phyloP scores from a whole-genome alignment of 2,888 invertebrate species.

The Hermaeophaga mercurialis region DNA sequence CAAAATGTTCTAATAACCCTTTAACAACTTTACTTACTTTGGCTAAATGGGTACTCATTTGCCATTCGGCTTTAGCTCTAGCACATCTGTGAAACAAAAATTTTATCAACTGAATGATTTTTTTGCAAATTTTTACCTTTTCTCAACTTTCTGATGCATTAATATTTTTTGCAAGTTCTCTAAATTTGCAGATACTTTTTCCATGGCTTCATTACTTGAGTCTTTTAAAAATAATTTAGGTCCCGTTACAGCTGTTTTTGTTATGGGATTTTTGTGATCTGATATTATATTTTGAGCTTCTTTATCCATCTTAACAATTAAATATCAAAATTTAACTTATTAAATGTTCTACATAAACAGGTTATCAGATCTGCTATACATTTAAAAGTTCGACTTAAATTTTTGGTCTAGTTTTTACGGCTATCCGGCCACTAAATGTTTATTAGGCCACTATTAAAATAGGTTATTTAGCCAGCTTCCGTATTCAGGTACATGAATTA shows the following conservation, averaged over 20 bases:
- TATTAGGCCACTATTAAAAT: too few relatives aligned
- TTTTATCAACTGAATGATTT: not conserved
- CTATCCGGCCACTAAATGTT: too few relatives aligned
- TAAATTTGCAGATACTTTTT: constrained; percentile 38
- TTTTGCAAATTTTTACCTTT: constrained; percentile 41
- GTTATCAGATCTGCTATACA: too few relatives aligned
- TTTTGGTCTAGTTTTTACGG: too few relatives aligned
- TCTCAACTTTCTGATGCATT: constrained; percentile 46
- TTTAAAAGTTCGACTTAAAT: too few relatives aligned
- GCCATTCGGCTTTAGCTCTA: constrained; percentile 49
- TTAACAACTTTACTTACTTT: constrained; percentile 45
- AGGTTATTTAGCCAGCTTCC: too few relatives aligned
- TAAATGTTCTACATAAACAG: too few relatives aligned
- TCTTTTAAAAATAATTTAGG: constrained; percentile 45
- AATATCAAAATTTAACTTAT: too few relatives aligned
- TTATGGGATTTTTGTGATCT: constrained; percentile 48
- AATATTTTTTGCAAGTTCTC: constrained; percentile 38
- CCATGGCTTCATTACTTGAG: constrained; percentile 30
- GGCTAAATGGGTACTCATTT: constrained; percentile 40
- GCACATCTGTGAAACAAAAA: constrained; percentile 45
- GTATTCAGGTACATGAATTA: too few relatives aligned
- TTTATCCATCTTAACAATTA: constrained; percentile 43
- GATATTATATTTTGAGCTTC: constrained; percentile 46
- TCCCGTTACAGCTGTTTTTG: constrained; percentile 42
- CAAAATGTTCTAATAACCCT: constrained; percentile 46